A percentile compares a stretch with the other conserved stretches of the same genome.
These are phyloP conservation scores for Calameuta idolon DNA, from an alignment of 2,888 invertebrate species.

Conservation along the genomic window DNA sequence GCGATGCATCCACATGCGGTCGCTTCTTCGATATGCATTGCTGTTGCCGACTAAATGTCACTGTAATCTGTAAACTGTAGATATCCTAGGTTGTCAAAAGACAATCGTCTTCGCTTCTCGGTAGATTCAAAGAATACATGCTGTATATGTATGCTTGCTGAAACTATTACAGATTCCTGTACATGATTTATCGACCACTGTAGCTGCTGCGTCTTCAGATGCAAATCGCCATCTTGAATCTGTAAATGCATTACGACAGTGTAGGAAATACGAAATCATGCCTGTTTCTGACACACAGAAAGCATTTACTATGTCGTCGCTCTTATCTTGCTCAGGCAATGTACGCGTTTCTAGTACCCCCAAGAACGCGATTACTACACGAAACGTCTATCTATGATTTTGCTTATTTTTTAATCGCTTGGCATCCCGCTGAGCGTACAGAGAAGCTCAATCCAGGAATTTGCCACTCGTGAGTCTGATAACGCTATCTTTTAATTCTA, in stretches of 20 bases:
- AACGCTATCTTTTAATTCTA: neutral
- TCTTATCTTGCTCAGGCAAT: neutral
- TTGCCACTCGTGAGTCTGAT: neutral
- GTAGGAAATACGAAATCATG: neutral
- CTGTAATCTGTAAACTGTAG: neutral
- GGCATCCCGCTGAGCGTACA: neutral
- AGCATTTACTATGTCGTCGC: neutral
- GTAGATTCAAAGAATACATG: neutral
- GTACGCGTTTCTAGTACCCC: no score
- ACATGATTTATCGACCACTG: no score
- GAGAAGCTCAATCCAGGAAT: neutral
- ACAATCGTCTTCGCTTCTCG: neutral
- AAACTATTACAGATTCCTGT: neutral
- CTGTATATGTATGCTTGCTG: neutral
- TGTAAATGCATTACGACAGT: neutral
- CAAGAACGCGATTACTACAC: no score
- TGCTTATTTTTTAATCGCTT: neutral
- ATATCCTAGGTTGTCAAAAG: neutral
- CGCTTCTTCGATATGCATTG: neutral
- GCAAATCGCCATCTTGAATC: neutral
- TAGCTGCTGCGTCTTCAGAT: no score
- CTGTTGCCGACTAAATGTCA: neutral
- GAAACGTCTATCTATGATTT: neutral
- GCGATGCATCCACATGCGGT: neutral
- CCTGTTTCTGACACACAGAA: neutral